phyloP scores from a whole-genome alignment of 2,113 vertebrate species.

The Chitala chitala region DNA sequence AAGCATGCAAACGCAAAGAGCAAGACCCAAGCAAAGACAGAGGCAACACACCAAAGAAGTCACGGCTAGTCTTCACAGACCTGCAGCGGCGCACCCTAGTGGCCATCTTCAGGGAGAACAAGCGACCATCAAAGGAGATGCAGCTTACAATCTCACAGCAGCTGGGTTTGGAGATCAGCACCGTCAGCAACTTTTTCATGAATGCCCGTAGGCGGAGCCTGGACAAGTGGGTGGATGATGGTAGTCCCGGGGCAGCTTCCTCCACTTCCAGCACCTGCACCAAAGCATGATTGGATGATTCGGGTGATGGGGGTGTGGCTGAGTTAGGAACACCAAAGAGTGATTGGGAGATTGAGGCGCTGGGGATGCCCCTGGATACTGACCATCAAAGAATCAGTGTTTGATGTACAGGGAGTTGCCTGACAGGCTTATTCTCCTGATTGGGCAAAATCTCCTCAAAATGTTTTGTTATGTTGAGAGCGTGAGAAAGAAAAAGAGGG shows the following conservation, averaged over 20 bases:
- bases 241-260: constrained; percentile 78
- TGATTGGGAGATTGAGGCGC: neutral
- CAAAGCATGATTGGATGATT: constrained; percentile 79
- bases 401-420: constrained; percentile 1
- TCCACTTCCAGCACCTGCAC: constrained; percentile 87
- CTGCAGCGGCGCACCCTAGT: constrained; percentile 94
- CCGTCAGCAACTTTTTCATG: constrained; percentile 99
- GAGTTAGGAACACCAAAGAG: constrained; percentile 9
- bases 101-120: constrained; percentile 99
- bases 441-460: constrained; percentile 46
- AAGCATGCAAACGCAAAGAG: constrained; percentile 97
- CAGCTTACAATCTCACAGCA: constrained; percentile 98
- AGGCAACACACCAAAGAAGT: constrained; percentile 95
- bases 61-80: constrained; percentile 96
- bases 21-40: constrained; percentile 90
- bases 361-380: constrained; percentile 29
- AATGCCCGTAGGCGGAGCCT: constrained; percentile 94
- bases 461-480: constrained; percentile 36
- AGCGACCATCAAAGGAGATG: constrained; percentile 97
- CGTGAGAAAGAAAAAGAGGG: constrained; percentile 56
- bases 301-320: constrained; percentile 16
- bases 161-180: constrained; percentile 93
- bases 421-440: constrained; percentile 42
- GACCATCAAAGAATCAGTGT: constrained; percentile 43
- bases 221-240: constrained; percentile 97